Evolutionary conservation across 2,888 invertebrate genomes (phyloP).

Genomic region (Scaptomyza cyrtandrae): DNA sequence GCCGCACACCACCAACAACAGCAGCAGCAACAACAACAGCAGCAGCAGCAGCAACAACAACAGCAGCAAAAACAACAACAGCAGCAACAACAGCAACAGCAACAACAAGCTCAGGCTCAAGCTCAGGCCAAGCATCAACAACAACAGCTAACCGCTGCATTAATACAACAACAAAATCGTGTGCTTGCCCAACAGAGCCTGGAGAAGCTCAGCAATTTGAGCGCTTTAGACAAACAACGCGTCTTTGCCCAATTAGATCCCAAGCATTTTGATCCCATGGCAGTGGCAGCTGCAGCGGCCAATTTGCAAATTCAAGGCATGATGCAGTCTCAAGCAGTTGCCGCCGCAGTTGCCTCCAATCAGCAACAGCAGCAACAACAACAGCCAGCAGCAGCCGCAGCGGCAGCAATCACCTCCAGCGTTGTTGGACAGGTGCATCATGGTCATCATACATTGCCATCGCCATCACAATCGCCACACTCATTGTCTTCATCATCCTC

Average conservation of each 20-base stretch:
- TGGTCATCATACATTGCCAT: constrained; percentile 69
- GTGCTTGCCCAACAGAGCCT: constrained; percentile 87
- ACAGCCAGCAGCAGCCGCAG: constrained; percentile 36
- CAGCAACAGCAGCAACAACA: constrained; percentile 52
- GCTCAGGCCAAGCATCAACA: constrained; percentile 86
- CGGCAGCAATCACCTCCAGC: constrained; percentile 37
- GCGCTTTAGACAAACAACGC: constrained; percentile 86
- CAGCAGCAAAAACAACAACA: constrained; percentile 73
- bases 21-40: constrained; percentile 71
- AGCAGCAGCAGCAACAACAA: constrained; percentile 60
- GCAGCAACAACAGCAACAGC: constrained; percentile 85
- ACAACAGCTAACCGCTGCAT: constrained; percentile 87
- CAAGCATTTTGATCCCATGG: constrained; percentile 84
- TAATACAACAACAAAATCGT: constrained; percentile 88
- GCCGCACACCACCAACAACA: constrained; percentile 82
- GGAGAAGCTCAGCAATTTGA: constrained; percentile 87
- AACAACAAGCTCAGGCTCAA: constrained; percentile 83
- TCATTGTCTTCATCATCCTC: constrained; percentile 74
- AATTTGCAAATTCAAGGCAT: constrained; percentile 82
- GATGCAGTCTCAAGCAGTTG: constrained; percentile 81
- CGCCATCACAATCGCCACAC: constrained; percentile 82
- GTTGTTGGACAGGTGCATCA: constrained; percentile 57
- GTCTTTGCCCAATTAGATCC: constrained; percentile 85
- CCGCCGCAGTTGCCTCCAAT: constrained; percentile 79
- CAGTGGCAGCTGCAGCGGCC: constrained; percentile 81